A percentile compares a stretch with the other conserved stretches of the same genome.
These are phyloP conservation scores for Platycheirus rosarum DNA, from an alignment of 2,888 invertebrate species.

Conservation along the genomic window DNA sequence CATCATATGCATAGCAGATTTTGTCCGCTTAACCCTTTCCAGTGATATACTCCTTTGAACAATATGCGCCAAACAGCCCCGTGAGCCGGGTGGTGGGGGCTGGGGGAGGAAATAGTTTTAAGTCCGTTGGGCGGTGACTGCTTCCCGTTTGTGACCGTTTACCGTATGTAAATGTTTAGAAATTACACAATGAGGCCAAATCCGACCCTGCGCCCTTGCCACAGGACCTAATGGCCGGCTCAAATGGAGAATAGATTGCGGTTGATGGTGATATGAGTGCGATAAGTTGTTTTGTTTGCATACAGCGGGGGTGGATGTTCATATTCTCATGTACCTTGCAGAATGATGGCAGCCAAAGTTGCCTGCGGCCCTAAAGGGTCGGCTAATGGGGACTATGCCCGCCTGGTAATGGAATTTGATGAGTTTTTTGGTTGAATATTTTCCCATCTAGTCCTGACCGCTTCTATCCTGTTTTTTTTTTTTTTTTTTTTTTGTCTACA, in stretches of 20 bases:
- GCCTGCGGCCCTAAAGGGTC: slow-evolving; percentile 25
- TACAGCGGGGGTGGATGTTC: slow-evolving; percentile 33
- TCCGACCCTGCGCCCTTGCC: slow-evolving; percentile 17
- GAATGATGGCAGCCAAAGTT: no score
- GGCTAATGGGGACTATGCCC: background rate
- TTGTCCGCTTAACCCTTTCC: slow-evolving; percentile 13
- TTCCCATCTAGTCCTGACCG: background rate
- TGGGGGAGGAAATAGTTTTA: slow-evolving; percentile 27
- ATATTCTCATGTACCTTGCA: no score
- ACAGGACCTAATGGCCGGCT: slow-evolving; percentile 10
- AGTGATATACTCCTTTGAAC: slow-evolving; percentile 11
- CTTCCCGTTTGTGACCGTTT: slow-evolving; percentile 12
- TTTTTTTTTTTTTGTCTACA: background rate
- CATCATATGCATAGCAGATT: slow-evolving; percentile 21
- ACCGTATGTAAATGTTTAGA: slow-evolving; percentile 50
- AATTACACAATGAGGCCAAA: slow-evolving; percentile 53
- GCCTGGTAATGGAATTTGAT: slow-evolving; percentile 67
- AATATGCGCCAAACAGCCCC: background rate
- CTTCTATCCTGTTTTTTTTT: background rate
- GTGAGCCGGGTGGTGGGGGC: background rate
- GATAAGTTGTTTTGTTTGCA: slow-evolving; percentile 63
- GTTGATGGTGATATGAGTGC: slow-evolving; percentile 42
- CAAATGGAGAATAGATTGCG: slow-evolving; percentile 61
- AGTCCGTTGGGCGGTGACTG: background rate
- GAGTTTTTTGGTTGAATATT: slow-evolving; percentile 55